Base-by-base conservation (phyloP, 2,797 vertebrate genomes). In the Dendrocincla fuliginosa region DNA sequence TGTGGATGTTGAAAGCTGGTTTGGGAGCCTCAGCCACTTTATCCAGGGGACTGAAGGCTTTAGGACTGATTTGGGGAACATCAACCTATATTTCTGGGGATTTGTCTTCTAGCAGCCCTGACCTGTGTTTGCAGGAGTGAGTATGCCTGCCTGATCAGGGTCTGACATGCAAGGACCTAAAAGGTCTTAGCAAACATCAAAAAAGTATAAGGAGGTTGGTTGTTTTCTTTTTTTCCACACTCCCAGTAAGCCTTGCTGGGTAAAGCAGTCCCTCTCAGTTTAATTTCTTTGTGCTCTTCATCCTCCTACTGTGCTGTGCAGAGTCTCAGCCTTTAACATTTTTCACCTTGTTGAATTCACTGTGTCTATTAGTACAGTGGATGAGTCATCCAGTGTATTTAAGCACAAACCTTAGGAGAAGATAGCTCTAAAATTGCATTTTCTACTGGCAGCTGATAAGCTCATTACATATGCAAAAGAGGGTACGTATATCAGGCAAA, bases 381-480 rank as follows among this genome's bases (percentile, higher is more conserved):
- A 68, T 89, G 89, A 96, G 37, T 96, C 89, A 95, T 90, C 73
- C 13, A 13, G 28, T 1, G 1, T 64, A 50, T 94, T 80, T 63
- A 88, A 90, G 80, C 41, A 25, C 70, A 93, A 28, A 84, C 80
- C 83, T 90, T 84, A 67, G 76, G 74, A 89, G 60, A 59, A 83
- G 81, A 84, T 81, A 60, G 77, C 67, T 94, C 52, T 79, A 49
- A 79, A 95, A 96, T 74, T 96, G 70, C 63, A 49, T 84, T 88
- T 93, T 56, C 63, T 46, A 15, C 63, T 88, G 63, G 56, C 88
- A 91, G 83, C 80, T 79, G 89, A 80, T 97, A 96, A 96, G 73
- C 59, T 93, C 24, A 59, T 96, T 92, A 56, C 64, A 39, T 96
- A 76, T 93, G 91, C 93, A 85, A 82, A 88, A 91, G 71, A 84